These are phyloP conservation scores for Anguilla japonica DNA, from an alignment of 2,113 vertebrate genomes.

Conservation along the genomic window DNA sequence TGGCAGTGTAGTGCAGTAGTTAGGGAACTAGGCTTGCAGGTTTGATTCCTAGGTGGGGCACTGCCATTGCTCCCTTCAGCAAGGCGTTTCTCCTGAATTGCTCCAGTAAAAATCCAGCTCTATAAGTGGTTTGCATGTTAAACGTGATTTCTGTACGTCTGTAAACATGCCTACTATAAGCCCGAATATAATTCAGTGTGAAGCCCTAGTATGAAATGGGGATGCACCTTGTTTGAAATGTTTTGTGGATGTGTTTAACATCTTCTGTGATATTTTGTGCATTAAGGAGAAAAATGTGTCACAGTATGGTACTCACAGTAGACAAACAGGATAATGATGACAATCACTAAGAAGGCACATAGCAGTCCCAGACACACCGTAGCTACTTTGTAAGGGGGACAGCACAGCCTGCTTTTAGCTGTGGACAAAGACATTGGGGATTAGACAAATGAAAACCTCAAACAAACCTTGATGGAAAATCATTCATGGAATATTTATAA, in stretches of 20 bases:
- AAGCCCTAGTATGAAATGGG: neutral
- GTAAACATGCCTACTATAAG: no score
- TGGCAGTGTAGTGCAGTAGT: no score
- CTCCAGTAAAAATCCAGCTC: no score
- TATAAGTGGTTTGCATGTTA: no score
- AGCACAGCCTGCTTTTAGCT: neutral
- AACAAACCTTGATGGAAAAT: neutral
- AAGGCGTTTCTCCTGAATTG: no score
- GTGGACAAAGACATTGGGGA: neutral
- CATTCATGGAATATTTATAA: no score
- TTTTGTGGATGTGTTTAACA: neutral
- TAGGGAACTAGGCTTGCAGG: no score
- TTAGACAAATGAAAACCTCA: neutral
- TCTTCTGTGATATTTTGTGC: neutral
- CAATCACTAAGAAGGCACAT: neutral
- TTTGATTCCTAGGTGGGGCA: no score
- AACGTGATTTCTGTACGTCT: no score
- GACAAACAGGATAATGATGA: neutral
- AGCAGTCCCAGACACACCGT: neutral
- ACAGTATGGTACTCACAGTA: neutral
- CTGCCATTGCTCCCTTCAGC: no score
- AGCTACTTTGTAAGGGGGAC: neutral
- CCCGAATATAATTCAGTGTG: no score
- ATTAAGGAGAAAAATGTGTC: neutral
- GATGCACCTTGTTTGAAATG: neutral